phyloP scores from a whole-genome alignment of 2,113 vertebrate genomes.

The Xiphias gladius region DNA sequence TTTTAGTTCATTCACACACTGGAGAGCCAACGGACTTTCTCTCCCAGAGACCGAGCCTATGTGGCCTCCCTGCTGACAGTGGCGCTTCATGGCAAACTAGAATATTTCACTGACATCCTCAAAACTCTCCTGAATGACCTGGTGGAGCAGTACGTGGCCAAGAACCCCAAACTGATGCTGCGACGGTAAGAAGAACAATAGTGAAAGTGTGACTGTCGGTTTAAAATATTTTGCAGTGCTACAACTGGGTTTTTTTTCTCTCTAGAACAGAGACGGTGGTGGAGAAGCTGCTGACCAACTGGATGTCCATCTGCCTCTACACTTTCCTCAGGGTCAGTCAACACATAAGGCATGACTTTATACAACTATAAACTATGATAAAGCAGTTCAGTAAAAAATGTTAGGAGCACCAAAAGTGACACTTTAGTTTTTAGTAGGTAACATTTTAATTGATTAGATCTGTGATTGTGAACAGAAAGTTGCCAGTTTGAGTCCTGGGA shows the following conservation, averaged over 20 bases:
- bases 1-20: conserved; percentile 95
- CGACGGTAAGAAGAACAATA: conserved; percentile 84
- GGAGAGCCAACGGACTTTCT: conserved; percentile 97
- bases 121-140: conserved; percentile 96
- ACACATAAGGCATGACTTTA: background rate
- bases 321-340: conserved; percentile 92
- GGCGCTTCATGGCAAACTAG: conserved; percentile 94
- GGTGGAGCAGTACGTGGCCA: conserved; percentile 97
- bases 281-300: conserved; percentile 98
- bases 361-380: background rate
- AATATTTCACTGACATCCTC: conserved; percentile 98
- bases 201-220: background rate
- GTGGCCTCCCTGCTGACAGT: conserved; percentile 96
- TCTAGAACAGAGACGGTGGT: conserved; percentile 97
- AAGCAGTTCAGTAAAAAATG: background rate
- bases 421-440: no score
- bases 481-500: no score
- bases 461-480: no score
- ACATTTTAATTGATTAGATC: no score
- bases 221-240: background rate
- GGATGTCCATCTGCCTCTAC: conserved; percentile 99
- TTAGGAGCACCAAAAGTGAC: no score
- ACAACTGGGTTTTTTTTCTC: conserved; percentile 14
- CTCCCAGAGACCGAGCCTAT: conserved; percentile 93
- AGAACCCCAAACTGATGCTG: conserved; percentile 99